Percentiles rank a stretch among this genome's conserved stretches.
phyloP scores from a whole-genome alignment of 2,113 vertebrate genomes.

The Pampusana beccarii region DNA sequence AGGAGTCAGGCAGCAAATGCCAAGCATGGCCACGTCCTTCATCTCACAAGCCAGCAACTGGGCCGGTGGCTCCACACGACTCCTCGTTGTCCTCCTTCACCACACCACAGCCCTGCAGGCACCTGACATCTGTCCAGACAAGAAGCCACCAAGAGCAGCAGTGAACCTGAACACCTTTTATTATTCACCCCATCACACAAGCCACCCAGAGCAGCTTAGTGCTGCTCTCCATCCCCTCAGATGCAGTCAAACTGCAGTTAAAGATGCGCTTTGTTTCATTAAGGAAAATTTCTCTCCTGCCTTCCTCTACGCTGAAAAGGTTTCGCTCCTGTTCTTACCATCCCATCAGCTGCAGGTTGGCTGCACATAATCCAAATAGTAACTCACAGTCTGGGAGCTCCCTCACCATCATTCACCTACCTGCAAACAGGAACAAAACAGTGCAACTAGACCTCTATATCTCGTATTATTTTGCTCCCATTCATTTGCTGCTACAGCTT shows the following conservation, averaged over 20 bases:
- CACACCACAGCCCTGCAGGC: not conserved
- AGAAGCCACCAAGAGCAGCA: not conserved
- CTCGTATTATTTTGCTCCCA: not conserved
- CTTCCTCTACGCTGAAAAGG: not conserved
- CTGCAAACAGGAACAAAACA: not conserved
- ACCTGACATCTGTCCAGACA: not conserved
- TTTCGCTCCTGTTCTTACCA: not conserved
- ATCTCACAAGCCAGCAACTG: not conserved
- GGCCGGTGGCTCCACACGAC: fast-evolving
- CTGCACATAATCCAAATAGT: fast-evolving
- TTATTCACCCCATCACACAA: not conserved
- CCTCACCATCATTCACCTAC: not conserved
- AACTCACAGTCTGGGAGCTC: not conserved
- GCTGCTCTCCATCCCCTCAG: not conserved
- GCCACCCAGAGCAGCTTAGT: not conserved
- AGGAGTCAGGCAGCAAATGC: not conserved
- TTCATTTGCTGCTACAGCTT: not conserved
- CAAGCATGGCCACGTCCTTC: not conserved
- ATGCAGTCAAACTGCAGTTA: not conserved
- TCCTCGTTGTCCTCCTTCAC: not conserved
- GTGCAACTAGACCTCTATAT: not conserved
- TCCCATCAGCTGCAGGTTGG: not conserved
- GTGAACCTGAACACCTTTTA: not conserved
- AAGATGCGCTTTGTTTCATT: not conserved
- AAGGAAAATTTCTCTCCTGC: not conserved